Conservation (phyloP, 1,140 invertebrate species). For the Sinella curviseta region DNA sequence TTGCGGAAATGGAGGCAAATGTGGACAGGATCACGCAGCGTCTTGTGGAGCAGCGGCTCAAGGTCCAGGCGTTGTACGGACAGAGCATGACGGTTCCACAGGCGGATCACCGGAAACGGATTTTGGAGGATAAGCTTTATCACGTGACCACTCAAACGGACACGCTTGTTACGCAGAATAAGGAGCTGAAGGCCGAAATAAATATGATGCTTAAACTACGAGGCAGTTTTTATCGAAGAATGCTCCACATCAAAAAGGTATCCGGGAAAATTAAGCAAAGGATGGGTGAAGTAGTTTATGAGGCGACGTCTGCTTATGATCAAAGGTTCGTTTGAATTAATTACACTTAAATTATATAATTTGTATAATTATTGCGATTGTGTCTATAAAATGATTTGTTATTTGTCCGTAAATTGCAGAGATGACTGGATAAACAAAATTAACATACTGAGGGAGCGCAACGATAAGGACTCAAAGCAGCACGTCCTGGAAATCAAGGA, state of each 20-base stretch:
- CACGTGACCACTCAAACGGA: slow-evolving; percentile 43
- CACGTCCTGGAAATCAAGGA: slow-evolving; percentile 48
- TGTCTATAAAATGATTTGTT: neutral
- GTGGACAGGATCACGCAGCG: slow-evolving; percentile 42
- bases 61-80: slow-evolving; percentile 44
- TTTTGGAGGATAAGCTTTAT: slow-evolving; percentile 45
- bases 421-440: slow-evolving; percentile 44
- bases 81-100: slow-evolving; percentile 35
- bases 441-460: slow-evolving; percentile 35
- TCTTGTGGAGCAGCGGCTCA: slow-evolving; percentile 41
- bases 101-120: slow-evolving; percentile 26
- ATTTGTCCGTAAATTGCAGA: slow-evolving; percentile 14
- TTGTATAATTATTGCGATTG: neutral
- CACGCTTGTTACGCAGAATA: slow-evolving; percentile 37
- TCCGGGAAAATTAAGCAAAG: slow-evolving; percentile 35
- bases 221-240: slow-evolving; percentile 33
- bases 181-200: slow-evolving; percentile 33
- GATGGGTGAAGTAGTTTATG: slow-evolving; percentile 42
- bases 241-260: slow-evolving; percentile 26
- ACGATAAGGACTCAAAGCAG: slow-evolving; percentile 45
- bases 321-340: slow-evolving; percentile 32
- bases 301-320: slow-evolving; percentile 39
- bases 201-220: slow-evolving; percentile 43
- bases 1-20: slow-evolving; percentile 45
- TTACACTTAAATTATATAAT: no score